Evolutionary conservation across 35 echinoderm and acorn worm species (phyloP), one percentile per base, ranked within the genome.

Genomic region (Apostichopus parvimensis): DNA sequence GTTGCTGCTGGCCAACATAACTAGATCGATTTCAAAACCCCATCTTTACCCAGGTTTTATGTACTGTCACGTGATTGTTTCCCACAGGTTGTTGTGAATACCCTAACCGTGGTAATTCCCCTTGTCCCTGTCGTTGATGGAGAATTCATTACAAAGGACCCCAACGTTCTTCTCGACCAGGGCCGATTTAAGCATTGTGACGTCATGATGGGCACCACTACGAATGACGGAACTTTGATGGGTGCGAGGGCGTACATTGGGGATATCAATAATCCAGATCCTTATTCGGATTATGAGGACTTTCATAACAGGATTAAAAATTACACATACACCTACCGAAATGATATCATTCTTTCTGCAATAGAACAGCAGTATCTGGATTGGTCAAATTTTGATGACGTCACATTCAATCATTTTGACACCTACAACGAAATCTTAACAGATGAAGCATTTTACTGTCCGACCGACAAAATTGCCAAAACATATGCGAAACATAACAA

Each of bases 61-160:
- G 12, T 12, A 12, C 8, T 61, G 58, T 61, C 12, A 12, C 8
- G 58, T 61, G 58, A 7, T 75, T 83, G 72, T 25, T 65, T 53
- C 53, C 61, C 23, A 23, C 75, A 93, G 92, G 78, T 93, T 5
- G 45, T 93, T 79, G 57, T 88, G 6, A 6, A 88, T 24, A 92
- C 57, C 26, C 22, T 75, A 1, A 75, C 57, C 13, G 87, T 86
- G 22, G 77, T 90, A 23, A 90, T 98, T n/a, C 93, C 94, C 4
- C 95, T 95, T 53, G 91, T 94, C 55, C 92, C 94, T 20, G 91
- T 93, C 3, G 87, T 98, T 9, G 96, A 98, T 87, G 91, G 91
- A 5, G 82, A 77, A 22, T 95, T 98, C 84, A 83, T 98, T 6
- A 87, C 90, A 5, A 90, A 91, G 9, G 89, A 94, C 34, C 94